Evolutionary conservation across 2,888 invertebrate genomes (phyloP).

Genomic region (Athripsodes cinereus): DNA sequence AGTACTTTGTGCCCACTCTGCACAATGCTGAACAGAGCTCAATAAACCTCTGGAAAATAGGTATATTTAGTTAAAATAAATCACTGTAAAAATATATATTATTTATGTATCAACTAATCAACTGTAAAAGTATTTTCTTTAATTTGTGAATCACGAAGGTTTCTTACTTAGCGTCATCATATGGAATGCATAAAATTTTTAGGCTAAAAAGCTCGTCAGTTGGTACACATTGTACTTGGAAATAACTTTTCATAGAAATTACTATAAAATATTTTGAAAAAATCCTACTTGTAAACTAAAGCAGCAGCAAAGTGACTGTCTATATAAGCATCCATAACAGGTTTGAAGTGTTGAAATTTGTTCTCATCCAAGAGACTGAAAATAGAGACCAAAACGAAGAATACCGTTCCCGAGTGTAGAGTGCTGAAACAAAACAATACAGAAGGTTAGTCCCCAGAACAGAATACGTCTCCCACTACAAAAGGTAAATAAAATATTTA

Average conservation of each 20-base stretch:
- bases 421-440: slow-evolving; percentile 49
- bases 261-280: slow-evolving; percentile 2
- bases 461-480: too few relatives aligned
- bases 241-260: too few relatives aligned
- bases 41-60: slow-evolving; percentile 67
- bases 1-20: slow-evolving; percentile 77
- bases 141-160: too few relatives aligned
- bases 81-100: background rate
- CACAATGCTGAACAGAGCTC: slow-evolving; percentile 84
- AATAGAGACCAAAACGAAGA: slow-evolving; percentile 87
- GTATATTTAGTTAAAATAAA: background rate
- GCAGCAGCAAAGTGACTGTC: slow-evolving; percentile 93
- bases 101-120: too few relatives aligned
- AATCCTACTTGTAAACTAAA: slow-evolving; percentile 83
- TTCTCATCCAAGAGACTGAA: slow-evolving; percentile 84
- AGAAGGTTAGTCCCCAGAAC: too few relatives aligned
- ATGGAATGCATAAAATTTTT: too few relatives aligned
- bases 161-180: too few relatives aligned
- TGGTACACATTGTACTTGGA: too few relatives aligned
- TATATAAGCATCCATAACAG: slow-evolving; percentile 91
- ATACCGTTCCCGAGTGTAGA: slow-evolving; percentile 83
- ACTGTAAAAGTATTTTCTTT: too few relatives aligned
- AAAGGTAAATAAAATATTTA: too few relatives aligned
- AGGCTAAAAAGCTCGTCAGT: too few relatives aligned
- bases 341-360: slow-evolving; percentile 90